A percentile compares a stretch with the other conserved stretches of the same genome.
Conservation (phyloP, 64 coral and sea anemone species). For the Dendrophyllia cribrosa region DNA sequence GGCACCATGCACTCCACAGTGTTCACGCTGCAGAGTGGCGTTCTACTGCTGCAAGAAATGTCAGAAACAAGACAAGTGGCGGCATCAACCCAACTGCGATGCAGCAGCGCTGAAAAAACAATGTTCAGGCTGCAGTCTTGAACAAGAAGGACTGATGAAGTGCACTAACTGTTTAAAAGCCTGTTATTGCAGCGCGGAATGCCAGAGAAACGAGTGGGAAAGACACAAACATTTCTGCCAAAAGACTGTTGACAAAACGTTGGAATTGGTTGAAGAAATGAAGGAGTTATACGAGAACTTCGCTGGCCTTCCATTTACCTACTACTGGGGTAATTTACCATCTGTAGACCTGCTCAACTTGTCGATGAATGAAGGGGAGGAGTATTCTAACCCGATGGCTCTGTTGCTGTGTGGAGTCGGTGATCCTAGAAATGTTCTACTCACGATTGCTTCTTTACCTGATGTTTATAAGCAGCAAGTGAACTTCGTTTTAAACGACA, state of each 20-base stretch:
- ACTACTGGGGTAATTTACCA: constrained; percentile 69
- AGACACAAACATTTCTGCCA: constrained; percentile 18
- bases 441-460: constrained; percentile 55
- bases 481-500: constrained; percentile 54
- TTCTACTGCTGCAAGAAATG: constrained; percentile 37
- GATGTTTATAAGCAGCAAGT: constrained; percentile 47
- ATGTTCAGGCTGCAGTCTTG: constrained; percentile 3
- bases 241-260: background rate
- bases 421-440: constrained; percentile 61
- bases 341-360: constrained; percentile 63
- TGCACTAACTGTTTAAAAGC: constrained; percentile 28
- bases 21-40: constrained; percentile 36
- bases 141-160: constrained; percentile 26
- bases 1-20: background rate
- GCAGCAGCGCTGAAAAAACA: constrained; percentile 11
- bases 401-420: no score
- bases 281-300: background rate
- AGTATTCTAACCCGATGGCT: no score
- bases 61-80: constrained; percentile 57
- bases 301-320: background rate
- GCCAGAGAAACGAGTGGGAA: constrained; percentile 26
- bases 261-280: background rate
- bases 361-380: constrained; percentile 52
- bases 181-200: constrained; percentile 35
- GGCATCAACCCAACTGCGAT: constrained; percentile 54